These are phyloP conservation scores for Coluber constrictor DNA, from an alignment of 2,797 vertebrate genomes.

Conservation along the genomic window DNA sequence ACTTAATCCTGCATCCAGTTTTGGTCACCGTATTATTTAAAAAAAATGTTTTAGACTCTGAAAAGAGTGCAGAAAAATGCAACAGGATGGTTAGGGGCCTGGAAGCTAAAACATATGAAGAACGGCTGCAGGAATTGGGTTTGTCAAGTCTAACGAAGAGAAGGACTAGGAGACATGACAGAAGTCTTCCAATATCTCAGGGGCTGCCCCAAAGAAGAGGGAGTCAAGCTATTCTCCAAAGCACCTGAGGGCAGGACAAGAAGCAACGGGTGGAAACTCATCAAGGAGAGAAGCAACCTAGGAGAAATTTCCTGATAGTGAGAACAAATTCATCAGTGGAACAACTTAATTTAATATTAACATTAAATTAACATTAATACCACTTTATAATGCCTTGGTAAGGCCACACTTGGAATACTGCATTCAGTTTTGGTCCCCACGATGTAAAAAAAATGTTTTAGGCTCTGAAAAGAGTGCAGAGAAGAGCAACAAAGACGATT, in stretches of 20 bases:
- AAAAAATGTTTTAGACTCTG: not conserved
- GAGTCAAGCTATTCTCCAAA: not conserved
- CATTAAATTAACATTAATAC: too few species aligned
- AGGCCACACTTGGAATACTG: too few species aligned
- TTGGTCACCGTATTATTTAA: not conserved
- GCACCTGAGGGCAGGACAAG: not conserved
- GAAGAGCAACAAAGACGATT: too few species aligned
- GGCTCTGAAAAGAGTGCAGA: too few species aligned
- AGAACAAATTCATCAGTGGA: not conserved
- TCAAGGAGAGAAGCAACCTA: not conserved
- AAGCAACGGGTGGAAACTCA: not conserved
- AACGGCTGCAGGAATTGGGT: not conserved
- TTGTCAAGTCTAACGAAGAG: not conserved
- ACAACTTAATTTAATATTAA: not conserved
- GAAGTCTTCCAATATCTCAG: not conserved
- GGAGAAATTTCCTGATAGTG: not conserved
- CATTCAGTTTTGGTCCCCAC: too few species aligned
- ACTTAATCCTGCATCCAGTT: not conserved
- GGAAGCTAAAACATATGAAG: not conserved
- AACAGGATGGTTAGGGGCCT: not conserved
- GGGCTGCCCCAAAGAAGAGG: not conserved
- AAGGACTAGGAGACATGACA: accelerated
- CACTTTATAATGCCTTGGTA: too few species aligned
- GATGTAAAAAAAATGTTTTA: too few species aligned
- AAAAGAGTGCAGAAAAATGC: not conserved